A percentile compares a stretch with the other conserved stretches of the same genome.
These are phyloP conservation scores for Tetraneura akinire DNA, from an alignment of 1,140 invertebrate genomes.

Conservation along the genomic window DNA sequence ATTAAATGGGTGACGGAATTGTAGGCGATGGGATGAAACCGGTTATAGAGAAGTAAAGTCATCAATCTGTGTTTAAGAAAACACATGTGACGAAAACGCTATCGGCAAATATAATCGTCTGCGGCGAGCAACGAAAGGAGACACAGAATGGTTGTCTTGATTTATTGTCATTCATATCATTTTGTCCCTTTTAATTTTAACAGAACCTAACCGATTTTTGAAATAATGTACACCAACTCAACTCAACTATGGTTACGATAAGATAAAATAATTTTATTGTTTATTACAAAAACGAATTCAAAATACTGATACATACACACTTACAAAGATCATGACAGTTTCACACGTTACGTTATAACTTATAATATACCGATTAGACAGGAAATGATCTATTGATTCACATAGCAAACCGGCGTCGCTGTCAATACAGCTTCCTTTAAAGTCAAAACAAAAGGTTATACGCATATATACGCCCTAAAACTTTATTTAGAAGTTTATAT, in stretches of 20 bases:
- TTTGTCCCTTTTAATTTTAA: background rate
- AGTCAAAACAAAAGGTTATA: background rate
- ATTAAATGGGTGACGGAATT: background rate
- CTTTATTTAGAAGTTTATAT: no score
- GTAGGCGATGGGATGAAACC: slow-evolving; percentile 4
- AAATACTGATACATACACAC: slow-evolving; percentile 8
- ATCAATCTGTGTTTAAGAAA: background rate
- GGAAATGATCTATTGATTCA: slow-evolving; percentile 35
- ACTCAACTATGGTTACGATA: background rate
- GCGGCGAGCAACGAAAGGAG: background rate
- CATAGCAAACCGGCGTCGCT: slow-evolving; percentile 14
- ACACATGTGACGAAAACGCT: slow-evolving; percentile 39
- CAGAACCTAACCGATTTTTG: background rate
- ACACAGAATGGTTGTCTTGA: slow-evolving; percentile 6
- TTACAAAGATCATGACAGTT: background rate
- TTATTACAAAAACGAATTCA: slow-evolving; percentile 6
- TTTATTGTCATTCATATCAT: slow-evolving; percentile 33
- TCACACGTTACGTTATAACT: slow-evolving; percentile 2
- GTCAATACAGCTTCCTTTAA: background rate
- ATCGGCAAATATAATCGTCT: slow-evolving; percentile 16
- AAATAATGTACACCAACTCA: background rate
- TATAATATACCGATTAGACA: slow-evolving; percentile 26
- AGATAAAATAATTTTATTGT: slow-evolving; percentile 23
- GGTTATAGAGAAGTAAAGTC: slow-evolving; percentile 7
- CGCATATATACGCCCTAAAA: background rate